Evolutionary conservation across 2,113 vertebrate species (phyloP).

Genomic region (Phoxinus phoxinus): DNA sequence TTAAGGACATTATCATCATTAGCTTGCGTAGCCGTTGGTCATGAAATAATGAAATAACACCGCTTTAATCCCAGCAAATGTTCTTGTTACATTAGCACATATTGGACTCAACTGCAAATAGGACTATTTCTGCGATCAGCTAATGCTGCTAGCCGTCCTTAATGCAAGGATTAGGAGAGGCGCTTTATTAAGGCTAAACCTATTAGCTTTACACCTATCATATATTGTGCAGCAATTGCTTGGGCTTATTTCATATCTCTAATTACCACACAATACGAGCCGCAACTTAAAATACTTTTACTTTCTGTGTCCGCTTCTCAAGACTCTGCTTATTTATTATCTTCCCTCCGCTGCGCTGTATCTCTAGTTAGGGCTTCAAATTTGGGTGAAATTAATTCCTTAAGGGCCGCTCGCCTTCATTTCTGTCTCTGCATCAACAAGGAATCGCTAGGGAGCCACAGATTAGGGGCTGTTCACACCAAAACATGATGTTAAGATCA

Average conservation of each 20-base stretch:
- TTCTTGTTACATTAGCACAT: slow-evolving; percentile 58
- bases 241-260: slow-evolving; percentile 42
- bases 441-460: background rate
- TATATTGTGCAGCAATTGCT: slow-evolving; percentile 29
- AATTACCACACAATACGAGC: slow-evolving; percentile 27
- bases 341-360: background rate
- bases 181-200: slow-evolving; percentile 47
- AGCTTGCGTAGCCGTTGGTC: background rate
- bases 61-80: background rate
- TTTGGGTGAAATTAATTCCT: background rate
- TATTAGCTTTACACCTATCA: slow-evolving; percentile 45
- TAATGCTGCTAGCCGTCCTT: slow-evolving; percentile 31
- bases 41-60: background rate
- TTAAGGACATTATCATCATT: slow-evolving; percentile 11
- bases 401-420: background rate
- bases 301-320: background rate
- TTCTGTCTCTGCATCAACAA: background rate
- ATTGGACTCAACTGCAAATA: slow-evolving; percentile 57
- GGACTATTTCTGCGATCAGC: slow-evolving; percentile 48
- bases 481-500: slow-evolving; percentile 12
- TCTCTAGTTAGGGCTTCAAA: background rate
- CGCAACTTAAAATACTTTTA: background rate
- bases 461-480: background rate
- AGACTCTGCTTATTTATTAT: slow-evolving; percentile 9
- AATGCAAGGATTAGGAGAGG: slow-evolving; percentile 49